A percentile compares a stretch with the other conserved stretches of the same genome.
These are phyloP conservation scores for Tamias sibiricus DNA, from an alignment of 2,113 vertebrate species.

Conservation along the genomic window DNA sequence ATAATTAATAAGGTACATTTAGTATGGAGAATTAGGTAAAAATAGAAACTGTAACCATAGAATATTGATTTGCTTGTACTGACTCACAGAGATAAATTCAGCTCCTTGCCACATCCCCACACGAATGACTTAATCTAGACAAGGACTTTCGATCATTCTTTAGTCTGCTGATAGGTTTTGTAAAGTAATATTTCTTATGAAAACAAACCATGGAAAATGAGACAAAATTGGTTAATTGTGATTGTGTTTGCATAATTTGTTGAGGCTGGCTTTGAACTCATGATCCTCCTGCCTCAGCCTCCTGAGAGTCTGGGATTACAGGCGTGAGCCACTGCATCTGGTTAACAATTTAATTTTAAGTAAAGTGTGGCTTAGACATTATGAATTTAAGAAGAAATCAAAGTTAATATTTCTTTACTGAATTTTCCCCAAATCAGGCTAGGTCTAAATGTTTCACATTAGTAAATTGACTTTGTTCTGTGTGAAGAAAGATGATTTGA, in stretches of 20 bases:
- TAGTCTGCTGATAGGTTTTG: background rate
- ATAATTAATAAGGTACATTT: slow-evolving; percentile 60
- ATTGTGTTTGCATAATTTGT: background rate
- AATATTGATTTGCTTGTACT: slow-evolving; percentile 45
- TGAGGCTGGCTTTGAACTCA: no score
- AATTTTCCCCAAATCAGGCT: background rate
- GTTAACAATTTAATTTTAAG: background rate
- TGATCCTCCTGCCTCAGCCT: no score
- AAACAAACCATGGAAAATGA: background rate
- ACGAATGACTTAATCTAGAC: background rate
- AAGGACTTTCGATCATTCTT: background rate
- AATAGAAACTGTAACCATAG: background rate
- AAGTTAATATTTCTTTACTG: background rate
- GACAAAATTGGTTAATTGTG: background rate
- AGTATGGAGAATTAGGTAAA: slow-evolving; percentile 48
- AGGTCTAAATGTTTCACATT: background rate
- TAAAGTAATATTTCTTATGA: background rate
- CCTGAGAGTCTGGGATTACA: no score
- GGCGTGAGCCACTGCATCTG: no score
- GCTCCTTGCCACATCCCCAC: background rate
- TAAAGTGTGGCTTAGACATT: background rate
- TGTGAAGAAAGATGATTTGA: background rate
- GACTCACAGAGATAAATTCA: slow-evolving; percentile 27
- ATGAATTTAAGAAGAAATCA: background rate
- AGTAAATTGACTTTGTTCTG: background rate